These are phyloP conservation scores for Phylloscopus trochiloides DNA, from an alignment of 2,113 vertebrate species.

Conservation along the genomic window DNA sequence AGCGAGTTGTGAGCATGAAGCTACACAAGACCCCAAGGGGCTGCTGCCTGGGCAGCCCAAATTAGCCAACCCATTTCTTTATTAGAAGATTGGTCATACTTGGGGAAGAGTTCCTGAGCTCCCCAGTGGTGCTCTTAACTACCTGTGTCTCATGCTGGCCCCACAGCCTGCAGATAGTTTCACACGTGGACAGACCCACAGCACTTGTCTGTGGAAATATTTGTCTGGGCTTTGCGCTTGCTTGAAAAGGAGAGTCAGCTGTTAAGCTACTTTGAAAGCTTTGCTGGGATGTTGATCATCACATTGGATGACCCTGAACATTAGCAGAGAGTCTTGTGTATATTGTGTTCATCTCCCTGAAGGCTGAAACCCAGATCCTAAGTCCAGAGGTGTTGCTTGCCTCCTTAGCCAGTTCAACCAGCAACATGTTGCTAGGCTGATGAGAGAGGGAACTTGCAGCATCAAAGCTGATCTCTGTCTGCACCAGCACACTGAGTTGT, in stretches of 20 bases:
- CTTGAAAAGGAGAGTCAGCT: background rate
- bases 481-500: background rate
- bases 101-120: background rate
- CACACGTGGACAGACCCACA: background rate
- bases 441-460: background rate
- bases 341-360: background rate
- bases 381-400: background rate
- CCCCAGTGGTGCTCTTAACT: background rate
- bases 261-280: background rate
- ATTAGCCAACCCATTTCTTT: background rate
- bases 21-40: background rate
- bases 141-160: background rate
- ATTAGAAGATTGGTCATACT: background rate
- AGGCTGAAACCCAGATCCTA: background rate
- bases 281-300: background rate
- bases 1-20: background rate
- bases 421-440: background rate
- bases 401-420: background rate
- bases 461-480: background rate
- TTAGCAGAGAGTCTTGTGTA: background rate
- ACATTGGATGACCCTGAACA: background rate
- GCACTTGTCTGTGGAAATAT: background rate
- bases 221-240: background rate
- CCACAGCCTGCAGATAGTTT: background rate
- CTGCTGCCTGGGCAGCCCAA: background rate